Conservation (phyloP, 2,888 invertebrate species). For the Anaspis maculata region DNA sequence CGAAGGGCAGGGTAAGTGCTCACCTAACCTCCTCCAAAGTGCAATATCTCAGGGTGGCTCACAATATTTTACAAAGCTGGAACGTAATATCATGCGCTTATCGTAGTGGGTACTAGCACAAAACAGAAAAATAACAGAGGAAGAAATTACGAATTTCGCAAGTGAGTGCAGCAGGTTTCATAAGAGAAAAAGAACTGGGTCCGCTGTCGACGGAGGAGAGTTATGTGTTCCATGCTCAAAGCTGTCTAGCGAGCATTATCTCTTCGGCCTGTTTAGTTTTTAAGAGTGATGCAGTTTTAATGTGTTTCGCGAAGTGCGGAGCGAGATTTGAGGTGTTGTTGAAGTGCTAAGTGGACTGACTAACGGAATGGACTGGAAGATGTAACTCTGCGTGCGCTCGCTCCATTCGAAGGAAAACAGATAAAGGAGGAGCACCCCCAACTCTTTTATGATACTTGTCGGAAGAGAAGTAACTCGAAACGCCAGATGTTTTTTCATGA, state of each 20-base stretch:
- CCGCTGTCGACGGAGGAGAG: slow-evolving; percentile 22
- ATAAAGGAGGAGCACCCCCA: slow-evolving; percentile 15
- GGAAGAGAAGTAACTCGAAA: slow-evolving; percentile 13
- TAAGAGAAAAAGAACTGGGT: slow-evolving; percentile 17
- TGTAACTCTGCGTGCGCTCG: slow-evolving; percentile 19
- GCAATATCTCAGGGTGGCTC: slow-evolving; percentile 6
- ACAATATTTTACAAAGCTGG: slow-evolving; percentile 5
- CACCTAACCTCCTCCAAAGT: no score
- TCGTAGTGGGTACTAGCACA: slow-evolving; percentile 27
- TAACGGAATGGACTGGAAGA: slow-evolving; percentile 29
- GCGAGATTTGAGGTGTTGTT: slow-evolving; percentile 22
- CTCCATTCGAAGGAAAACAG: slow-evolving; percentile 15
- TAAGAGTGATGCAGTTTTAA: slow-evolving; percentile 38
- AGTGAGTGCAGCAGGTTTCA: slow-evolving; percentile 29
- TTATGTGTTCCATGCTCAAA: slow-evolving; percentile 32
- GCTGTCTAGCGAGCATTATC: slow-evolving; percentile 35
- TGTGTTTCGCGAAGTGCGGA: slow-evolving; percentile 29
- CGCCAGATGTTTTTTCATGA: slow-evolving; percentile 15
- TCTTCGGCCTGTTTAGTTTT: slow-evolving; percentile 38
- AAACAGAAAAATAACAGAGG: slow-evolving; percentile 27
- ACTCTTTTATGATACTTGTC: slow-evolving; percentile 17
- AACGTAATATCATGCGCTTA: slow-evolving; percentile 17
- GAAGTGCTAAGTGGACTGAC: slow-evolving; percentile 26
- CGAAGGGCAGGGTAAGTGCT: no score
- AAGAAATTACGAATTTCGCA: slow-evolving; percentile 35